A percentile compares a stretch with the other conserved stretches of the same genome.
Conservation (phyloP, 2,113 vertebrate species). For the Oreotrochilus melanogaster region DNA sequence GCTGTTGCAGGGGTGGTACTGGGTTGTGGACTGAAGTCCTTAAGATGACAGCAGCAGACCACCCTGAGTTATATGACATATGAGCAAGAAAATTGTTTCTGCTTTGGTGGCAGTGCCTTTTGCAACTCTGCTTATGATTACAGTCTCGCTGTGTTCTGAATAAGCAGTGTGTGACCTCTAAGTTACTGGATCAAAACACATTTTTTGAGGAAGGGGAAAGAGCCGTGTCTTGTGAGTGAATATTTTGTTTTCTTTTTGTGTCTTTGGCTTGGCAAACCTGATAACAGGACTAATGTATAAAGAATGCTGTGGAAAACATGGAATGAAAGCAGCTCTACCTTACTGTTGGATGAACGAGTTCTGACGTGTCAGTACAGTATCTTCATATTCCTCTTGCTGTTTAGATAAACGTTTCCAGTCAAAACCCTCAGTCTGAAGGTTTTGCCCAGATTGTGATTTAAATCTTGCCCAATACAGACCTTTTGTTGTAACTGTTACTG, state of each 20-base stretch:
- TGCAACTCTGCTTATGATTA: background rate
- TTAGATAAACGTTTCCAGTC: background rate
- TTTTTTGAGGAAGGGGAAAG: background rate
- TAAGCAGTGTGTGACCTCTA: background rate
- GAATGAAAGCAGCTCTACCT: slow-evolving; percentile 44
- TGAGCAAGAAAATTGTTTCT: background rate
- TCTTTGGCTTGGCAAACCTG: background rate
- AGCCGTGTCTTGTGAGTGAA: background rate
- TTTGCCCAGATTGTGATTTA: background rate
- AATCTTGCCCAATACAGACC: background rate
- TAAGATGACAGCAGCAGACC: background rate
- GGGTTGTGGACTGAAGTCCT: background rate
- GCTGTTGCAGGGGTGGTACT: background rate
- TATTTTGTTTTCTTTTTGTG: background rate
- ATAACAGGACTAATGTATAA: background rate
- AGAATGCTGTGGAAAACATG: background rate
- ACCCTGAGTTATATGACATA: background rate
- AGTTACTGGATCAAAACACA: background rate
- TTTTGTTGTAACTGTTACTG: background rate
- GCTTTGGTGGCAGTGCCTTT: background rate
- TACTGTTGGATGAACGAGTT: background rate
- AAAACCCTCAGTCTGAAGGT: background rate
- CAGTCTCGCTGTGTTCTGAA: background rate
- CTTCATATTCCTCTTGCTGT: background rate
- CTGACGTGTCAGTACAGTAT: background rate